Conservation (phyloP, 2,888 invertebrate species). For the Macrophya alboannulata region DNA sequence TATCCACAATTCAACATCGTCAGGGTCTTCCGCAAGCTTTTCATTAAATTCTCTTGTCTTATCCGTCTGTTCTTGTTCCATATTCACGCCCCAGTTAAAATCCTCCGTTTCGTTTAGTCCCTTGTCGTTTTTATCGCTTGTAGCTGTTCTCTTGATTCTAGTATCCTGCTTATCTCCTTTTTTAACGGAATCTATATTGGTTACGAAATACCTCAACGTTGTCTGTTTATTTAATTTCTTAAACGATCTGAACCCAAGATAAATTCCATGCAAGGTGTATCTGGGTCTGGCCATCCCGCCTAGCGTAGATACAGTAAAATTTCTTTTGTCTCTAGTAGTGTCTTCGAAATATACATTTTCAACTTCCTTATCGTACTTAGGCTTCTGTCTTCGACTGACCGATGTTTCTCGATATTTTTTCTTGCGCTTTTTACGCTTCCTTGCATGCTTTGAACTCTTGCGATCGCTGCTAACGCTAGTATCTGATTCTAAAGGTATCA, state of each 20-base stretch:
- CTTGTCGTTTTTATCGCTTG: conserved; percentile 65
- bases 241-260: conserved; percentile 66
- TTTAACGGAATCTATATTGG: conserved; percentile 65
- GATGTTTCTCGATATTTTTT: conserved; percentile 65
- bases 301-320: conserved; percentile 84
- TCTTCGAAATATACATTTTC: conserved; percentile 83
- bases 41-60: conserved; percentile 82
- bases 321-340: conserved; percentile 82
- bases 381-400: conserved; percentile 59
- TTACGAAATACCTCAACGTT: conserved; percentile 68
- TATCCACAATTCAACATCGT: conserved; percentile 83
- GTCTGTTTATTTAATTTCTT: conserved; percentile 63
- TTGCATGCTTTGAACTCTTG: conserved; percentile 63
- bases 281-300: conserved; percentile 85
- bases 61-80: conserved; percentile 81
- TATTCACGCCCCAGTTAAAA: conserved; percentile 66
- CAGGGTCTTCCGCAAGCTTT: conserved; percentile 80
- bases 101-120: conserved; percentile 53
- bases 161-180: conserved; percentile 73
- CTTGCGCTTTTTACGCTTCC: conserved; percentile 70
- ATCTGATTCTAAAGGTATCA: conserved; percentile 49
- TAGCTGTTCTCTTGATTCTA: conserved; percentile 65
- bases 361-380: conserved; percentile 67
- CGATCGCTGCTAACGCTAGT: conserved; percentile 50
- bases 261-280: conserved; percentile 76